Evolutionary conservation across 2,888 invertebrate species (phyloP), one percentile per base, ranked within the genome.

Genomic region (Hydrotaea diabolus): DNA sequence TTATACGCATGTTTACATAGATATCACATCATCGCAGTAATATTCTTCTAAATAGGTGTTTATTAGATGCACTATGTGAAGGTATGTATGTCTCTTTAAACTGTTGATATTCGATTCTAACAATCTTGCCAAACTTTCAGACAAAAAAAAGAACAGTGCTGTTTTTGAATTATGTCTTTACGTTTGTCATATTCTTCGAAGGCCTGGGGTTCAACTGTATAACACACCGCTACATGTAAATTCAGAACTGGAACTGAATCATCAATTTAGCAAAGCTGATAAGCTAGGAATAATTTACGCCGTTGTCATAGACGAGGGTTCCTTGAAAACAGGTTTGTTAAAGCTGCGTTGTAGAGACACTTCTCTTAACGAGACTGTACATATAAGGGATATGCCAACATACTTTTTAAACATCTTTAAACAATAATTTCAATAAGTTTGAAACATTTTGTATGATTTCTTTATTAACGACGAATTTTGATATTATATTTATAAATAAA

Each of bases 281-380:
- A 82, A 79, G 1, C 73, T 95, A 77, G 97, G 96, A 0, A 93
- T 97, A 9, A 95, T 96, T 8, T 97, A 96, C 89, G 95, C 95
- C 46, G 93, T 96, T 74, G 92, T 96, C n/a, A 91, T 98, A 19
- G 94, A 94, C 89, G 94, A 95, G 81, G 93, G 93, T 19, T 95
- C 96, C 15, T 93, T 97, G 8, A 93, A 93, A 87, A 95, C 94
- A 91, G 98, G 98, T 2, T 94, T 97, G 84, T 93, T 96, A 83
- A 93, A 94, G 87, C 90, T 95, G 80, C 91, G 95, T 83, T 95
- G 93, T 88, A 94, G 95, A 80, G 95, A 94, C 88, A 95, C 95
- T 2, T 94, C 94, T 86, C 92, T 97, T 87, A 93, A 95, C 93
- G 96, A 96, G 92, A 94, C 94, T 92, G 93, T 96, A 26, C 96